These are phyloP conservation scores for Lysandra coridon DNA, from an alignment of 2,888 invertebrate genomes.

Conservation along the genomic window DNA sequence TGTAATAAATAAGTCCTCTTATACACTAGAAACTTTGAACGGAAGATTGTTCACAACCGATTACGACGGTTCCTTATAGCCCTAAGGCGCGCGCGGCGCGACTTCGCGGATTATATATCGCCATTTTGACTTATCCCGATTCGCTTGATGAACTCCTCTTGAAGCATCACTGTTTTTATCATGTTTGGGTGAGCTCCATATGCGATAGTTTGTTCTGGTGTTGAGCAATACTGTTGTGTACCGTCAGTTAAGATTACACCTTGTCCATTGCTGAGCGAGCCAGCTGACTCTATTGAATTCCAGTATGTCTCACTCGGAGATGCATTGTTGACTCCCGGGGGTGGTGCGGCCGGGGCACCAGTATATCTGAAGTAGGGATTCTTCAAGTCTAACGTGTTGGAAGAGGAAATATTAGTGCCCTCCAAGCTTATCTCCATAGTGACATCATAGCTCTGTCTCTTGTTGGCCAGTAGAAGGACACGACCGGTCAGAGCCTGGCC, in stretches of 20 bases:
- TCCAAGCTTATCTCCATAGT: constrained; percentile 96
- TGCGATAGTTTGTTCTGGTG: constrained; percentile 63
- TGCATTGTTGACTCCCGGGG: constrained; percentile 93
- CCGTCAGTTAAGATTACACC: constrained; percentile 69
- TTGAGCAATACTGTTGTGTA: constrained; percentile 67
- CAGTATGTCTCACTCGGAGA: constrained; percentile 97
- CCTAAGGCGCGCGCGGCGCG: constrained; percentile 77
- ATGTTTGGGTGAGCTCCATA: constrained; percentile 71
- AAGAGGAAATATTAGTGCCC: constrained; percentile 88
- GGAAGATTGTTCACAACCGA: constrained; percentile 76
- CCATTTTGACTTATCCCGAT: constrained; percentile 79
- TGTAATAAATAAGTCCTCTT: constrained; percentile 77
- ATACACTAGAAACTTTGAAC: constrained; percentile 74
- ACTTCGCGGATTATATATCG: constrained; percentile 75
- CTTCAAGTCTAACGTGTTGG: constrained; percentile 97
- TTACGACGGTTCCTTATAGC: constrained; percentile 74
- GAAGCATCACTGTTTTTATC: constrained; percentile 78
- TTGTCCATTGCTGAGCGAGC: constrained; percentile 67
- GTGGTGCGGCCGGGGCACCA: constrained; percentile 94
- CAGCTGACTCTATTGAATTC: constrained; percentile 91
- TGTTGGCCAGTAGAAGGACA: constrained; percentile 94
- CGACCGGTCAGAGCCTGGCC: constrained; percentile 94
- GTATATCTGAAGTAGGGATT: constrained; percentile 99
- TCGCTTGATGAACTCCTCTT: constrained; percentile 77
- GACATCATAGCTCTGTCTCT: constrained; percentile 99